Percentiles rank a stretch among this genome's conserved stretches.
phyloP scores from a whole-genome alignment of 35 echinoderm and acorn worm genomes.

The Acanthaster planci region DNA sequence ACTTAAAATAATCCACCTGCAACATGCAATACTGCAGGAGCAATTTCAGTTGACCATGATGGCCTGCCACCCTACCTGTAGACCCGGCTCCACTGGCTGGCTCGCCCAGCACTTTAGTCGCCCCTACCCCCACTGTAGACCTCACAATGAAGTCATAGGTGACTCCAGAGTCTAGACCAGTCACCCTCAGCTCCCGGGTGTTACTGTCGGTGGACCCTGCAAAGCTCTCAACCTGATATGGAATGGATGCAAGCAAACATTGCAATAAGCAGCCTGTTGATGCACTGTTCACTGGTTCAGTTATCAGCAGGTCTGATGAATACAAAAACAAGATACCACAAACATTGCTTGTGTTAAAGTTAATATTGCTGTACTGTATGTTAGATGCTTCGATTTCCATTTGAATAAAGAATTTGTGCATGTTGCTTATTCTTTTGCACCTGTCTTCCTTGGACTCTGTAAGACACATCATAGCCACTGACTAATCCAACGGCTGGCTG shows the following conservation, averaged over 20 bases:
- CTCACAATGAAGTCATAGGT: conserved; percentile 15
- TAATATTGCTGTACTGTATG: no score
- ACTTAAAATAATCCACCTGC: no score
- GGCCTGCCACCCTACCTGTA: conserved; percentile 20
- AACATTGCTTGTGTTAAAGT: no score
- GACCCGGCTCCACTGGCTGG: conserved; percentile 4
- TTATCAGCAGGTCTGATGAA: no score
- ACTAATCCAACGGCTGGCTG: neutral
- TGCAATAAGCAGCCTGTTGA: no score
- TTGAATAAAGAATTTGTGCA: no score
- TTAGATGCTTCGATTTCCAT: no score
- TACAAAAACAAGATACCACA: no score
- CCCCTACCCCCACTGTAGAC: neutral
- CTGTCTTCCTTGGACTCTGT: conserved; percentile 23
- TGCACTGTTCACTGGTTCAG: no score
- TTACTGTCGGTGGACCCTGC: conserved; percentile 5
- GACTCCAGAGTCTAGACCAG: conserved; percentile 24
- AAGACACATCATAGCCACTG: conserved; percentile 2
- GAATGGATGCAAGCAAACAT: neutral
- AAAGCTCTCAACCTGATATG: neutral
- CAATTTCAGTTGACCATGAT: no score
- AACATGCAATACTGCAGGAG: no score
- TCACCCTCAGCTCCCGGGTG: neutral
- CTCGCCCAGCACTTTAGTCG: neutral
- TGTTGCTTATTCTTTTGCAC: no score